Conservation (phyloP, 30 jellyfish, hydroid and myxozoan genomes). For the Cassiopea andromeda region DNA sequence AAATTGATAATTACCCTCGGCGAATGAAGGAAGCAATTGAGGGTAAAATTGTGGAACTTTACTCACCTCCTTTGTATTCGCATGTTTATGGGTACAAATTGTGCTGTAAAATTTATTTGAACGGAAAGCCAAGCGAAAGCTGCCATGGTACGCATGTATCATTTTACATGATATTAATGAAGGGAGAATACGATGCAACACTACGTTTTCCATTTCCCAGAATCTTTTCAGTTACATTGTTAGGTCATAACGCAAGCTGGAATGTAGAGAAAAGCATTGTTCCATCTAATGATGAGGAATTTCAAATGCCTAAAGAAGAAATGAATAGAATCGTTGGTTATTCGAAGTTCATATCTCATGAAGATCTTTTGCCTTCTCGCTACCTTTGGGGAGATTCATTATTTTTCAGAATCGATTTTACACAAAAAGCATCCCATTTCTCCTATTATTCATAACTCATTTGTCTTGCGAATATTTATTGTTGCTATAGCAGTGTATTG, state of each 20-base stretch:
- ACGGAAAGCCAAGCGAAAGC: conserved; percentile 63
- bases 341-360: conserved; percentile 47
- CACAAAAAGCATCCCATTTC: not conserved
- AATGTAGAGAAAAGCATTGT: conserved; percentile 43
- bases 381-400: conserved; percentile 65
- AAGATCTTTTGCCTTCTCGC: conserved; percentile 15
- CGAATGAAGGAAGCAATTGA: conserved; percentile 73
- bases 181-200: conserved; percentile 70
- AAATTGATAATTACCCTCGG: conserved; percentile 68
- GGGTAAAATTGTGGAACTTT: conserved; percentile 58
- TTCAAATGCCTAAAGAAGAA: conserved; percentile 36
- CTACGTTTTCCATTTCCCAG: conserved; percentile 78
- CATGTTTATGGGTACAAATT: conserved; percentile 66
- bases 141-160: conserved; percentile 64
- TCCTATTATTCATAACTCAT: not conserved
- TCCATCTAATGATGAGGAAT: conserved; percentile 23
- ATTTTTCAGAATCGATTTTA: conserved; percentile 49
- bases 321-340: conserved; percentile 34
- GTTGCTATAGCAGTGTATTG: no score
- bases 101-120: conserved; percentile 56
- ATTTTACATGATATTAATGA: conserved; percentile 67
- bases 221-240: conserved; percentile 39
- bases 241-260: conserved; percentile 2
- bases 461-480: no score
- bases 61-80: conserved; percentile 81